phyloP scores from a whole-genome alignment of 2,113 vertebrate species.

The Ciconia maguari region DNA sequence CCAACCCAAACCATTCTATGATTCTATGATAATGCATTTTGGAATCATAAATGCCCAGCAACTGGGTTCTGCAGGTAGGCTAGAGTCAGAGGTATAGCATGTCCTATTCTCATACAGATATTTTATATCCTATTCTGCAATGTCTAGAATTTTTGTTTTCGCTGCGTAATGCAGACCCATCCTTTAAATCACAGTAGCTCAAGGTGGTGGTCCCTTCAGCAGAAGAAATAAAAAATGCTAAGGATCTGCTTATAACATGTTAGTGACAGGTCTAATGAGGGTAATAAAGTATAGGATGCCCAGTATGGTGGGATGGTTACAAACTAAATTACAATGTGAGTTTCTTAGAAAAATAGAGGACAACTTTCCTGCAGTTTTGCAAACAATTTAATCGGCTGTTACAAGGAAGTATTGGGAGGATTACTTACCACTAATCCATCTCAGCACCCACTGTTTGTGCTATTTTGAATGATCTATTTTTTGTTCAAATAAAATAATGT shows the following conservation, averaged over 20 bases:
- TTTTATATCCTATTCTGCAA: not conserved
- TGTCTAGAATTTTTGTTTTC: not conserved
- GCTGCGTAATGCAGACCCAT: not conserved
- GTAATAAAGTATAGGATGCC: not conserved
- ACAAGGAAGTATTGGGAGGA: not conserved
- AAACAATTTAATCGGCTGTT: not conserved
- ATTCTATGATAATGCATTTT: not conserved
- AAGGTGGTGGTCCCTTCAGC: not conserved
- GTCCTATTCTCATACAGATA: not conserved
- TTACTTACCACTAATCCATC: conserved; percentile 46
- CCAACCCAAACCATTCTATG: too few relatives aligned
- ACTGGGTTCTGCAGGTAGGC: not conserved
- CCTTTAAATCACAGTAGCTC: not conserved
- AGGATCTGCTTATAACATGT: not conserved
- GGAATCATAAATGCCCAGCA: not conserved
- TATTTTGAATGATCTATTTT: conserved; percentile 60
- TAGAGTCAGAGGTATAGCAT: not conserved
- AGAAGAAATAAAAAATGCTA: not conserved
- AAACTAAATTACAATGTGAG: not conserved
- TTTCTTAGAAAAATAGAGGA: conserved; percentile 10
- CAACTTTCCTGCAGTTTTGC: conserved; percentile 30
- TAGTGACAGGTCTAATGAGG: not conserved
- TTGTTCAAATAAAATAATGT: conserved; percentile 62
- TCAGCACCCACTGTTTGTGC: conserved; percentile 41
- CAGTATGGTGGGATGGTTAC: not conserved